Percentiles rank a stretch among this genome's conserved stretches.
These are phyloP conservation scores for Artibeus jamaicensis DNA, from an alignment of 2,797 vertebrate genomes.

Conservation along the genomic window DNA sequence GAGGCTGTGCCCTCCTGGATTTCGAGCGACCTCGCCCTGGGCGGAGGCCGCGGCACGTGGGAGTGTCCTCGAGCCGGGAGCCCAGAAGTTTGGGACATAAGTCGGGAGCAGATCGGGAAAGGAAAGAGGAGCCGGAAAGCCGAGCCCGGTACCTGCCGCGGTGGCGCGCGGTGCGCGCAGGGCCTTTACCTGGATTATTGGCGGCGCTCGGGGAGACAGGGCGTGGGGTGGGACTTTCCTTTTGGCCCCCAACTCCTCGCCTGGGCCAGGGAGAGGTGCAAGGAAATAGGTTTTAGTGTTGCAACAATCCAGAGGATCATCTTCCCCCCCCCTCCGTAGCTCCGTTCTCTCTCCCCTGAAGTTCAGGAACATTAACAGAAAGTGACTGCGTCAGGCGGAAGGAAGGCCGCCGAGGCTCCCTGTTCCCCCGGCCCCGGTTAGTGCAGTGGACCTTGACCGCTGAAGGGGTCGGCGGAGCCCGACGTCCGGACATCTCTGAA, in stretches of 20 bases:
- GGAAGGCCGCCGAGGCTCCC: not conserved
- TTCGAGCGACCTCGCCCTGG: not conserved
- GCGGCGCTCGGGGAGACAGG: too few species aligned
- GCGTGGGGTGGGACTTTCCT: not conserved
- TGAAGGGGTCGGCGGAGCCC: not conserved
- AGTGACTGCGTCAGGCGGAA: not conserved
- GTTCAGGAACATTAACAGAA: not conserved
- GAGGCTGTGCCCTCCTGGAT: not conserved
- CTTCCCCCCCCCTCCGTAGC: fast-evolving
- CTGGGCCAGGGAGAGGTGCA: not conserved
- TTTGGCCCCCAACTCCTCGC: not conserved
- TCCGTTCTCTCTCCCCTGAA: not conserved
- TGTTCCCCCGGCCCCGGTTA: fast-evolving
- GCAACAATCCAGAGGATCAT: not conserved
- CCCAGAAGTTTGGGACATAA: not conserved
- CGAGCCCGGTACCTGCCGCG: not conserved
- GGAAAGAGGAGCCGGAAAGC: not conserved
- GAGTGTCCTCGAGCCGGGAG: not conserved
- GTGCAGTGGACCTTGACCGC: not conserved
- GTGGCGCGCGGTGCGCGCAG: not conserved
- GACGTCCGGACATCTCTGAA: fast-evolving
- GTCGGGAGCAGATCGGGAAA: fast-evolving
- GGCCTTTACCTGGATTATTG: not conserved
- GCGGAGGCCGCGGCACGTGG: not conserved
- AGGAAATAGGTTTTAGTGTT: not conserved